Conservation (phyloP, 2,797 vertebrate genomes). For the Nyctibius grandis region DNA sequence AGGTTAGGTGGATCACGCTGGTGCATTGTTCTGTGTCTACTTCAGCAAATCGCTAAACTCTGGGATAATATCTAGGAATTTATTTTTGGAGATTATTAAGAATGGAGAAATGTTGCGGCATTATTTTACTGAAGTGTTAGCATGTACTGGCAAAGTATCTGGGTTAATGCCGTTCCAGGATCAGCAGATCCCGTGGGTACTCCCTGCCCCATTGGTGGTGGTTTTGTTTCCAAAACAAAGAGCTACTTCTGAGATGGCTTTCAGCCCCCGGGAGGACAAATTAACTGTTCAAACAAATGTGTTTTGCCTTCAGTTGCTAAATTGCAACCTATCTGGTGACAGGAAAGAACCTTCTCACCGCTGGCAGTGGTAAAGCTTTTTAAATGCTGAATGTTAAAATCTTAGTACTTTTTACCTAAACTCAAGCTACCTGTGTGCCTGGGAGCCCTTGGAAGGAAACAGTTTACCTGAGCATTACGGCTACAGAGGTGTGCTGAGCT, state of each 20-base stretch:
- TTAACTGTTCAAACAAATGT: background rate
- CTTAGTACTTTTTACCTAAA: background rate
- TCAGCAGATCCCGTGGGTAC: background rate
- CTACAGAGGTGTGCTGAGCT: background rate
- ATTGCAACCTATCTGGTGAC: background rate
- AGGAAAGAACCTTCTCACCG: background rate
- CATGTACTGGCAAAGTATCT: background rate
- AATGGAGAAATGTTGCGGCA: accelerated
- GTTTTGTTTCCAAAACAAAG: background rate
- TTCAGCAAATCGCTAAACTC: background rate
- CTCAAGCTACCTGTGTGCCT: accelerated
- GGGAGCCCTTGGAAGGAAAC: background rate
- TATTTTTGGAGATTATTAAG: background rate
- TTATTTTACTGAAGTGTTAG: background rate
- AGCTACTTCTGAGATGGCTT: background rate
- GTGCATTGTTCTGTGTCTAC: background rate
- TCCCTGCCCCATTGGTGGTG: background rate
- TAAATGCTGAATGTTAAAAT: background rate
- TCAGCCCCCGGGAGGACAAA: background rate
- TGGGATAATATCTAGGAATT: too few species aligned
- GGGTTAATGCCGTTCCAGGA: background rate
- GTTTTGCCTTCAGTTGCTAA: background rate
- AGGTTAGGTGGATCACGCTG: background rate
- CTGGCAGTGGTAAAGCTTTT: background rate
- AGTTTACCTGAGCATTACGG: background rate